Percentiles rank a stretch among this genome's conserved stretches.
These are phyloP conservation scores for Rugalucina vietnamica DNA, from an alignment of 2,888 invertebrate genomes.

Conservation along the genomic window DNA sequence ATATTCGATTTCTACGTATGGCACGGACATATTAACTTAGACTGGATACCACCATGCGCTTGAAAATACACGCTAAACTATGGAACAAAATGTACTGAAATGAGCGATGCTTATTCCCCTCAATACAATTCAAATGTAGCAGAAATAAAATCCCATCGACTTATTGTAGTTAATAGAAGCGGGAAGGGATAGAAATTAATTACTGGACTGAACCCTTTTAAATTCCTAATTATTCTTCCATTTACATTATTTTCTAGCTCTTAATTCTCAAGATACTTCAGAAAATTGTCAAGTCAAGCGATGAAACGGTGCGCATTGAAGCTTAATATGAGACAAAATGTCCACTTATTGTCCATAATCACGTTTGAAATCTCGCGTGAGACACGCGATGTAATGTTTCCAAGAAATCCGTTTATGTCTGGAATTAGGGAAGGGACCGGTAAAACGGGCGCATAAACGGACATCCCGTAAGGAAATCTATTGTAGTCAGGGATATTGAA, in stretches of 20 bases:
- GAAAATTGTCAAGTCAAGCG: constrained; percentile 60
- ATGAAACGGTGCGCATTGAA: constrained; percentile 41
- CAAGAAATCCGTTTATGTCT: constrained; percentile 56
- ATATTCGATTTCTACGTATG: too few relatives aligned
- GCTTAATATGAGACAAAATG: constrained; percentile 58
- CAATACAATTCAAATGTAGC: too few relatives aligned
- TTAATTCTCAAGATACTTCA: constrained; percentile 51
- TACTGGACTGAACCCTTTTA: not conserved
- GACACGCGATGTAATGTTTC: constrained; percentile 46
- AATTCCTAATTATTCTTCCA: constrained; percentile 27
- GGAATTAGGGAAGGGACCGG: constrained; percentile 49
- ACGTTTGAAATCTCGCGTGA: constrained; percentile 64
- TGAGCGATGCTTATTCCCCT: too few relatives aligned
- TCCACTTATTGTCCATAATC: constrained; percentile 59
- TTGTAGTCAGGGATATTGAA: constrained; percentile 51
- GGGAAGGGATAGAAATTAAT: constrained; percentile 2
- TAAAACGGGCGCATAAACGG: constrained; percentile 45
- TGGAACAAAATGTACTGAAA: too few relatives aligned
- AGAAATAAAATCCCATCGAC: not conserved
- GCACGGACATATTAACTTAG: too few relatives aligned
- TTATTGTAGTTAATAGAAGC: not conserved
- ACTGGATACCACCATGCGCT: too few relatives aligned
- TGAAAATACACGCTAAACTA: too few relatives aligned
- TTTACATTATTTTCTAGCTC: constrained; percentile 6
- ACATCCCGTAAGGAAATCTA: constrained; percentile 50